Base-by-base conservation (phyloP, 2,113 vertebrate genomes). In the Lanius collurio region DNA sequence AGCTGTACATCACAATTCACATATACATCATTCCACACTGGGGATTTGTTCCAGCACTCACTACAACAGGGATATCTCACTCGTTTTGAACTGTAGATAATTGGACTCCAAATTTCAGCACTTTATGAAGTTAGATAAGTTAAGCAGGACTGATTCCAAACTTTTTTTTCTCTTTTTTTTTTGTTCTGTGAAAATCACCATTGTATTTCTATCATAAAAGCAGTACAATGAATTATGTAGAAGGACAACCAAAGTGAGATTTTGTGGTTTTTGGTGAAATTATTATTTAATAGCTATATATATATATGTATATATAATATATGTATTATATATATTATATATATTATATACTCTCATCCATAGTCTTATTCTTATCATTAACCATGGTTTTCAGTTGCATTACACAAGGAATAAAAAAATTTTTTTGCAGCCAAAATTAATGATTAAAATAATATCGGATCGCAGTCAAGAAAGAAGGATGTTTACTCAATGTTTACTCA, bases 131-230 rank as follows among this genome's bases (percentile, higher is more conserved):
- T 69, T 41, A 62, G 15, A 6, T 13, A 44, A 55, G 35, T 65
- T 68, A 68, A 90, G 76, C 7, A 35, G 21, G 35, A 83, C 50
- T 23, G 7, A 73, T 27, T 8, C 1, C 14, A 82, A 88, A 77
- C 3, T 13, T 5, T 16, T 62, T 42, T 41, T 47, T 15, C 3
- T 0, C 2, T 0, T 10, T 7, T 5, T 28, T 7, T 4, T 28
- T 64, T 64, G n/a, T 33, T 28, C 21, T 35, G 11, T 46, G 39
- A 83, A 47, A 79, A 90, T 62, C 41, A 52, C 28, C 6, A 15
- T 65, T 77, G 46, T 26, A 81, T 49, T 75, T 50, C 13, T 64
- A 22, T 39, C 23, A 55, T 39, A 79, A 81, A 90, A 73, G 16
- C 30, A 85, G 24, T 64, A 42, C 10, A 52, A 75, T 26, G 47